phyloP scores from a whole-genome alignment of 2,797 vertebrate genomes.

The Danio jaintianensis region DNA sequence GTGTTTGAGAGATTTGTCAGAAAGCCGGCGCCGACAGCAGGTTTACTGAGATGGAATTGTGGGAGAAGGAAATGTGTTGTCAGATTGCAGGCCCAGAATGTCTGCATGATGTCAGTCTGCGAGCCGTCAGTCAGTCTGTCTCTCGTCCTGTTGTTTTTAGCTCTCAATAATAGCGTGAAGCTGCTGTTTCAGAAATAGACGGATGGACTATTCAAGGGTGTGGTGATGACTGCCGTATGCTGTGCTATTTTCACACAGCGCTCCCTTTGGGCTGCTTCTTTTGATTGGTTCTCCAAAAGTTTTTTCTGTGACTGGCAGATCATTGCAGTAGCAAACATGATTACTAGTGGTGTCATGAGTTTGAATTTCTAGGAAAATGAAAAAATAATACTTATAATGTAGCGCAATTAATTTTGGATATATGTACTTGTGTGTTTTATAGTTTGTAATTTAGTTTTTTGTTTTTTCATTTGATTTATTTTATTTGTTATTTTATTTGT shows the following conservation, averaged over 20 bases:
- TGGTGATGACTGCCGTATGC: background rate
- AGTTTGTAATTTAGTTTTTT: too few species aligned
- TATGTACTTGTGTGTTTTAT: too few species aligned
- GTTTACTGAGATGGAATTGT: slow-evolving; percentile 42
- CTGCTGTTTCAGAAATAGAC: slow-evolving; percentile 19
- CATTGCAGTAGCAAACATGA: background rate
- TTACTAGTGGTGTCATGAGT: background rate
- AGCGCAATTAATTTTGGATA: too few species aligned
- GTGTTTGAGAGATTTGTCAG: slow-evolving; percentile 19
- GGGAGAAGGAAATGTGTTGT: slow-evolving; percentile 27
- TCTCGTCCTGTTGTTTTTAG: slow-evolving; percentile 28
- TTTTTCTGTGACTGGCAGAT: background rate
- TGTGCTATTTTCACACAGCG: background rate
- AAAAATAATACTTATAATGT: too few species aligned
- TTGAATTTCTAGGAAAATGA: background rate
- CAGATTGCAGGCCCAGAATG: slow-evolving; percentile 15
- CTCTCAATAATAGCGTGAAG: slow-evolving; percentile 5
- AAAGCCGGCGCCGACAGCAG: slow-evolving; percentile 20
- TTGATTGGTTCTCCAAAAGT: background rate
- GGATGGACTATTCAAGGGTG: background rate
- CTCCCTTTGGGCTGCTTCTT: background rate
- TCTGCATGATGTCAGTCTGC: slow-evolving; percentile 20
- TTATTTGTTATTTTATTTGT: too few species aligned
- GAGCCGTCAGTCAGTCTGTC: slow-evolving; percentile 17
- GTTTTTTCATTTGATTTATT: too few species aligned